These are phyloP conservation scores for Rhegmatorhina hoffmannsi DNA, from an alignment of 2,113 vertebrate species.

Conservation along the genomic window DNA sequence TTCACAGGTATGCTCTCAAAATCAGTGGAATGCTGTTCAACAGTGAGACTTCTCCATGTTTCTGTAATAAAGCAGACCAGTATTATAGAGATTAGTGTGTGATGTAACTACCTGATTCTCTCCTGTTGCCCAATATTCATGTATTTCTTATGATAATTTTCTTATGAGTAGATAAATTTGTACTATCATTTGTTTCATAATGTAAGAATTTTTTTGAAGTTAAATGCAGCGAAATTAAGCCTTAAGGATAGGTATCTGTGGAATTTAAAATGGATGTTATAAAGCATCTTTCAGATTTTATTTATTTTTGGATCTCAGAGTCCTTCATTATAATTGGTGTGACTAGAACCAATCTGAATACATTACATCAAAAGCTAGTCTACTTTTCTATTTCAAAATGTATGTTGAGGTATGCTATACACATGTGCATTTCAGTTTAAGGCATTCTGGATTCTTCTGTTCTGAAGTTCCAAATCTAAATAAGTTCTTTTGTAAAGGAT, in stretches of 20 bases:
- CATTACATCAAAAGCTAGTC: conserved; percentile 13
- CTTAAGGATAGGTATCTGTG: background rate
- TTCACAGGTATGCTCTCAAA: background rate
- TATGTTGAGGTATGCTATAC: conserved; percentile 2
- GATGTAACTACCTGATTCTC: background rate
- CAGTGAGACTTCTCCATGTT: background rate
- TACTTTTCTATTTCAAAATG: conserved; percentile 53
- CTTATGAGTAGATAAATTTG: background rate
- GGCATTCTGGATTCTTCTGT: conserved; percentile 22
- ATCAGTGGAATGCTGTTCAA: background rate
- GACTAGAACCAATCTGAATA: conserved; percentile 39
- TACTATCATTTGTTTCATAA: background rate
- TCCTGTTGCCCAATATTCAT: background rate
- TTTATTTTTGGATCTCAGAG: background rate
- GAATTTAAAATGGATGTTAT: conserved; percentile 46
- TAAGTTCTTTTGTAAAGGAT: conserved; percentile 32
- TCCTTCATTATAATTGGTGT: conserved; percentile 43
- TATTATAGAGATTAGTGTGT: background rate
- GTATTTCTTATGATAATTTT: background rate
- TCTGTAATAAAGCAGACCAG: background rate
- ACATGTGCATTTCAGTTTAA: background rate
- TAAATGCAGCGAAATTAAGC: background rate
- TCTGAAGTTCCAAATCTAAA: conserved; percentile 19
- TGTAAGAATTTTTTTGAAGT: background rate
- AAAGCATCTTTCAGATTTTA: background rate